Percentiles rank a stretch among this genome's conserved stretches.
phyloP scores from a whole-genome alignment of 1,140 invertebrate species.

The Nasonia vitripennis region DNA sequence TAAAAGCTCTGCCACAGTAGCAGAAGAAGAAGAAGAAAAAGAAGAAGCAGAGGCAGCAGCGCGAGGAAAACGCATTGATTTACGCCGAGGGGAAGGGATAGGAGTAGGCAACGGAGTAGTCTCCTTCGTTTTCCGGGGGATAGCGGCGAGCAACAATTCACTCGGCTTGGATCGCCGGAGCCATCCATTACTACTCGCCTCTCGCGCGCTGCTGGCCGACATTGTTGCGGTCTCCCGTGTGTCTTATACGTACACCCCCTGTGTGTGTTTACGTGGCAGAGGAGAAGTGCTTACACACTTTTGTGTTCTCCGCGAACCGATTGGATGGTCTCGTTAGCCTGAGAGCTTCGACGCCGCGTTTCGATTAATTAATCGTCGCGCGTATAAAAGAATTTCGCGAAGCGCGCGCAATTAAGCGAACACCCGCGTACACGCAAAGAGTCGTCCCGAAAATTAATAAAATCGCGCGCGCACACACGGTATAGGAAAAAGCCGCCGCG shows the following conservation, averaged over 20 bases:
- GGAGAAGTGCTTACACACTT: no score
- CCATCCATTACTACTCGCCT: slow-evolving; percentile 68
- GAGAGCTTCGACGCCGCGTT: not conserved
- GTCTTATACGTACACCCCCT: not conserved
- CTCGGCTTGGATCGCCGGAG: slow-evolving; percentile 71
- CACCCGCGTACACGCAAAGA: not conserved
- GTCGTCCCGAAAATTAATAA: slow-evolving; percentile 40
- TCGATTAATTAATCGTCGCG: not conserved
- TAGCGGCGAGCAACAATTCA: slow-evolving; percentile 72
- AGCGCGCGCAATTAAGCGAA: slow-evolving; percentile 5
- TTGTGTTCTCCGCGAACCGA: not conserved
- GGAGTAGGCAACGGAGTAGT: slow-evolving; percentile 5
- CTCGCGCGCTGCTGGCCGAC: slow-evolving; percentile 47
- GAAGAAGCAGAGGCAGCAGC: slow-evolving; percentile 38
- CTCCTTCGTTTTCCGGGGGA: slow-evolving; percentile 65
- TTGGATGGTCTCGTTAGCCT: slow-evolving; percentile 18
- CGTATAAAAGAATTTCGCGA: not conserved
- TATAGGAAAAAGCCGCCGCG: not conserved
- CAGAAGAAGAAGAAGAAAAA: slow-evolving; percentile 46
- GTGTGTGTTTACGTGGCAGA: not conserved
- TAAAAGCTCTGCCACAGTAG: not conserved
- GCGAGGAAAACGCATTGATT: slow-evolving; percentile 69
- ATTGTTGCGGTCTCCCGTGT: slow-evolving; percentile 69
- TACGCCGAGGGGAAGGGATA: slow-evolving; percentile 59
- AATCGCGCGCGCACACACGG: not conserved